Percentiles rank a stretch among this genome's conserved stretches.
Evolutionary conservation across 2,888 invertebrate species (phyloP).

Genomic region (Trichacis sp.): DNA sequence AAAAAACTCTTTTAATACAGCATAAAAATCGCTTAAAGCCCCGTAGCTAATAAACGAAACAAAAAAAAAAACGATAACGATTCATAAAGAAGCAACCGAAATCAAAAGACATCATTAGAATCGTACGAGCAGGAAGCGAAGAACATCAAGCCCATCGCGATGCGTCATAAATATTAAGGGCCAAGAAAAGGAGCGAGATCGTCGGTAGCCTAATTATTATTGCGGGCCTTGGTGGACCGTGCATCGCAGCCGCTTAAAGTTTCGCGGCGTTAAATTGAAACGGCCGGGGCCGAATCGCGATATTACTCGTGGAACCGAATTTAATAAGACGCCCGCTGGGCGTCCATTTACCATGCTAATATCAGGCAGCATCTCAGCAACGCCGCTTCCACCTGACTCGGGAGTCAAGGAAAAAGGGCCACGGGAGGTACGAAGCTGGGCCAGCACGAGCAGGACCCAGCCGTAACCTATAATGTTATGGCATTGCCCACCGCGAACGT

Average conservation of each 20-base stretch:
- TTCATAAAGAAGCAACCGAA: neutral
- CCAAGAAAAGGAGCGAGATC: constrained; percentile 4
- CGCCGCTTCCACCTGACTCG: constrained; percentile 57
- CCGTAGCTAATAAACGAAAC: neutral
- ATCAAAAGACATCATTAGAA: neutral
- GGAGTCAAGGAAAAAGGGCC: constrained; percentile 42
- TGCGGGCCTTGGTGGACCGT: constrained; percentile 27
- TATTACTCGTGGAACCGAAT: constrained; percentile 60
- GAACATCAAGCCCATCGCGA: neutral
- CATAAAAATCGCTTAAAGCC: too few relatives aligned
- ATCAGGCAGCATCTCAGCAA: constrained; percentile 51
- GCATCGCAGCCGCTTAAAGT: constrained; percentile 49
- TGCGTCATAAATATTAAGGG: neutral
- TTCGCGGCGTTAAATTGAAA: constrained; percentile 57
- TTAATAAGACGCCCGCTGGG: constrained; percentile 63
- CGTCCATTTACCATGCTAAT: constrained; percentile 62
- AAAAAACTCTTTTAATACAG: too few relatives aligned
- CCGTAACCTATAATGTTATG: constrained; percentile 60
- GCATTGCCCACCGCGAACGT: constrained; percentile 57
- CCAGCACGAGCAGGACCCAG: constrained; percentile 21
- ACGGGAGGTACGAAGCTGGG: constrained; percentile 28
- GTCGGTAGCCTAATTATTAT: constrained; percentile 33
- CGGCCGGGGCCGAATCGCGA: constrained; percentile 48
- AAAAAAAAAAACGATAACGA: neutral
- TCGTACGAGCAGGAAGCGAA: neutral